Conservation (phyloP, 2,113 vertebrate species). For the Indri indri region DNA sequence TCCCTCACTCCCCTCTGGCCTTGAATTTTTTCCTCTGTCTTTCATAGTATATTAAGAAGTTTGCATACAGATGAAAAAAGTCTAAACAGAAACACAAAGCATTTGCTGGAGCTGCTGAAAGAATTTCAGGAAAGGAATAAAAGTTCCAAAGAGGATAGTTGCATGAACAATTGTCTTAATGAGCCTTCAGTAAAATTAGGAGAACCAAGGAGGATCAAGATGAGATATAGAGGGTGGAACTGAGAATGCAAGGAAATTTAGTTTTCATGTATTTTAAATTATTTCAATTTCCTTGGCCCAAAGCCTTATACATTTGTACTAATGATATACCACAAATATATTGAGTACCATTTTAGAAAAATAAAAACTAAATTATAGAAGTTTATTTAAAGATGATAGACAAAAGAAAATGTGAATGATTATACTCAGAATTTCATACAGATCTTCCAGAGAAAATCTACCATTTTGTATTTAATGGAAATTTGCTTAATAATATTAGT, state of each 20-base stretch:
- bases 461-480: neutral
- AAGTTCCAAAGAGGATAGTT: neutral
- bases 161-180: slow-evolving; percentile 32
- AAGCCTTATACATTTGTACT: neutral
- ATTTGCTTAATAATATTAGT: neutral
- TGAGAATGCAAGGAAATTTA: neutral
- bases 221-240: neutral
- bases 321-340: neutral
- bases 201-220: neutral
- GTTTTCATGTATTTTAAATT: neutral
- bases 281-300: slow-evolving; percentile 38
- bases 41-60: neutral
- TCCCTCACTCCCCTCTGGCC: neutral
- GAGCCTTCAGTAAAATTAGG: neutral
- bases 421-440: neutral
- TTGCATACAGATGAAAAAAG: slow-evolving; percentile 16
- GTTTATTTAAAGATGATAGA: neutral
- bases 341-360: neutral
- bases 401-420: neutral
- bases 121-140: neutral
- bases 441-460: neutral
- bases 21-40: slow-evolving; percentile 18
- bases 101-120: neutral
- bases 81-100: neutral
- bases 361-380: neutral